A percentile compares a stretch with the other conserved stretches of the same genome.
phyloP scores from a whole-genome alignment of 2,888 invertebrate genomes.

The Theodoxus fluviatilis region DNA sequence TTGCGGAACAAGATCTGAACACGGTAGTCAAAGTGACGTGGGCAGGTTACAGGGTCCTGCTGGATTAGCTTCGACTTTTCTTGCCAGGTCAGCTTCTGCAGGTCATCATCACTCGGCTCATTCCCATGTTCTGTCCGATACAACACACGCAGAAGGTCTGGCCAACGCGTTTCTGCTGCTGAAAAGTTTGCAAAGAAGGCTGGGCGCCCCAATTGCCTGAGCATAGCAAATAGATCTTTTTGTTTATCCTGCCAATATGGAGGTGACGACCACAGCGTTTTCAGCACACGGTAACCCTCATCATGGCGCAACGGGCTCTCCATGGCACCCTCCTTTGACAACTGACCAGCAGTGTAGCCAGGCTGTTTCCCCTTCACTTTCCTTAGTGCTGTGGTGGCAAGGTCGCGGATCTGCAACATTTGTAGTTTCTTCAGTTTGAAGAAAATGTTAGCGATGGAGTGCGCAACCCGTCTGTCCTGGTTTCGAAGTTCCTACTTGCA shows the following conservation, averaged over 20 bases:
- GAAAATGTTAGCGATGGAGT: constrained; percentile 11
- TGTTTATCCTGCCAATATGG: constrained; percentile 6
- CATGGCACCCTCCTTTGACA: background rate
- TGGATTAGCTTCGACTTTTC: constrained; percentile 35
- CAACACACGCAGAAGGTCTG: constrained; percentile 5
- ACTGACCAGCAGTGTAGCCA: background rate
- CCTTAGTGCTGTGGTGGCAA: background rate
- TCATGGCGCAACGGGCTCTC: constrained; percentile 13
- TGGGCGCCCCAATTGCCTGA: constrained; percentile 36
- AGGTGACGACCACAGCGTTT: constrained; percentile 24
- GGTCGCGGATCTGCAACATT: constrained; percentile 10
- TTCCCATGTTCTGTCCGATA: background rate
- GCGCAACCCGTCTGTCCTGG: constrained; percentile 9
- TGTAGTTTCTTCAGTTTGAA: constrained; percentile 17
- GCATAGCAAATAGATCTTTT: constrained; percentile 35
- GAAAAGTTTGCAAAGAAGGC: constrained; percentile 34
- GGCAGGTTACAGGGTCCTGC: constrained; percentile 40
- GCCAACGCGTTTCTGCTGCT: constrained; percentile 34
- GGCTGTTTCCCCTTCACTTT: background rate
- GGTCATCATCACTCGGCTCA: background rate
- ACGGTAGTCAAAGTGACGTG: constrained; percentile 40
- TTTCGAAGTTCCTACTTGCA: constrained; percentile 7
- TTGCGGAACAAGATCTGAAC: constrained; percentile 33
- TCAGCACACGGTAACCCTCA: constrained; percentile 28
- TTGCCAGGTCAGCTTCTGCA: constrained; percentile 27